A percentile compares a stretch with the other conserved stretches of the same genome.
These are phyloP conservation scores for Zosterops pallidus DNA, from an alignment of 2,113 vertebrate genomes.

Conservation along the genomic window DNA sequence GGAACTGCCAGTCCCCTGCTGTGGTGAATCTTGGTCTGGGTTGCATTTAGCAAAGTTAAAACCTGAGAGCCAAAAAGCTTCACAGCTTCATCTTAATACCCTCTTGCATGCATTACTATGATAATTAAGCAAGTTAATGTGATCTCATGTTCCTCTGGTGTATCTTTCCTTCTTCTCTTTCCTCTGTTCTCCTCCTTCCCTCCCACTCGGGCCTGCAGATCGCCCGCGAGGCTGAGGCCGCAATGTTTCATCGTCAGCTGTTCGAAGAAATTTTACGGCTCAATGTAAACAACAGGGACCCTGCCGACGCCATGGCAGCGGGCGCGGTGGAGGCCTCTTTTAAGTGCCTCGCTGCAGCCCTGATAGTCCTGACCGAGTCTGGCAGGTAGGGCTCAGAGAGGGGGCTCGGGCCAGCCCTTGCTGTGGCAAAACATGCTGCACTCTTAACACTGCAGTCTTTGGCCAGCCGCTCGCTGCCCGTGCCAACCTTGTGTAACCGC, in stretches of 20 bases:
- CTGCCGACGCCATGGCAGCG: constrained; percentile 91
- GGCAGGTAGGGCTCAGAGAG: constrained; percentile 92
- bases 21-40: fast-evolving
- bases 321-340: constrained; percentile 96
- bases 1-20: fast-evolving
- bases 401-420: not conserved
- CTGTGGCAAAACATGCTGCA: not conserved
- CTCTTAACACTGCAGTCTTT: not conserved
- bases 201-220: constrained; percentile 76
- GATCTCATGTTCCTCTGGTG: constrained; percentile 58
- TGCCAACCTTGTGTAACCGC: not conserved
- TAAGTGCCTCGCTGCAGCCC: constrained; percentile 92
- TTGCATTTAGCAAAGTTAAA: not conserved
- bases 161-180: constrained; percentile 53
- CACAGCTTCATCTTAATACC: not conserved
- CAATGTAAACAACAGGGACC: constrained; percentile 81
- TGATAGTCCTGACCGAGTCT: constrained; percentile 96
- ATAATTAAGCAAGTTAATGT: constrained; percentile 40
- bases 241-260: constrained; percentile 77
- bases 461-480: not conserved
- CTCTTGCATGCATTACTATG: constrained; percentile 14
- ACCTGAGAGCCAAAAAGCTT: not conserved
- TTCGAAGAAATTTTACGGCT: constrained; percentile 82
- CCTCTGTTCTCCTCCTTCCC: constrained; percentile 43
- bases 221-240: constrained; percentile 77